Base-by-base conservation (phyloP, 2,797 vertebrate species). In the Sylvia borin region DNA sequence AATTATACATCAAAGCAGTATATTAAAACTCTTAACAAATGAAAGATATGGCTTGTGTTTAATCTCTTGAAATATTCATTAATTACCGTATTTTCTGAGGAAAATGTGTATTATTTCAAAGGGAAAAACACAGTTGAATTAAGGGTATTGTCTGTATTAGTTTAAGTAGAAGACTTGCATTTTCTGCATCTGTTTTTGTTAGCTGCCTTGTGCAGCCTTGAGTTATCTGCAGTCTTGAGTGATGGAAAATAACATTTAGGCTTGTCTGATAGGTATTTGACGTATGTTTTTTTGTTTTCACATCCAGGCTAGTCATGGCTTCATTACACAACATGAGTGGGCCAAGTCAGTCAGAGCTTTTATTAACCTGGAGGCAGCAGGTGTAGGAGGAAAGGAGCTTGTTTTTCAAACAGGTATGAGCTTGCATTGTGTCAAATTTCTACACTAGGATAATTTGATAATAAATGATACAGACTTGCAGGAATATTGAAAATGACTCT, bases 311-410 rank as follows among this genome's bases (percentile, higher is more conserved):
- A 99, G 99, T 97, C 99, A 99, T 18, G 99, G 99, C 76, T 99
- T 99, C 97, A 99, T 99, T 98, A 99, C 99, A 36, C 99, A 99
- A 97, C 99, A 99, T 95, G 98, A 98, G 13, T 99, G 99, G 99
- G 99, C 99, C 91, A 98, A 99, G 96, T 98, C 98, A 93, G 97
- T 99, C 95, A 98, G 98, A 92, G 99, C 99, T 86, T 99, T 99
- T 96, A 98, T 99, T 96, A 99, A 99, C 97, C 97, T 99, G 97
- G 99, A 99, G 97, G 99, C 99, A 90, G 99, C 99, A 62, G 99
- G 99, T 84, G 99, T 99, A 36, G 99, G 99, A 61, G 99, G 99
- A 94, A 99, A 99, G 93, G 99, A 99, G 97, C 98, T 99, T 68
- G 99, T 99, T 91, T 99, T 99, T 97, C 99, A 99, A 97, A 99